phyloP scores from a whole-genome alignment of 2,797 vertebrate genomes.

The Galagoides demidoff region DNA sequence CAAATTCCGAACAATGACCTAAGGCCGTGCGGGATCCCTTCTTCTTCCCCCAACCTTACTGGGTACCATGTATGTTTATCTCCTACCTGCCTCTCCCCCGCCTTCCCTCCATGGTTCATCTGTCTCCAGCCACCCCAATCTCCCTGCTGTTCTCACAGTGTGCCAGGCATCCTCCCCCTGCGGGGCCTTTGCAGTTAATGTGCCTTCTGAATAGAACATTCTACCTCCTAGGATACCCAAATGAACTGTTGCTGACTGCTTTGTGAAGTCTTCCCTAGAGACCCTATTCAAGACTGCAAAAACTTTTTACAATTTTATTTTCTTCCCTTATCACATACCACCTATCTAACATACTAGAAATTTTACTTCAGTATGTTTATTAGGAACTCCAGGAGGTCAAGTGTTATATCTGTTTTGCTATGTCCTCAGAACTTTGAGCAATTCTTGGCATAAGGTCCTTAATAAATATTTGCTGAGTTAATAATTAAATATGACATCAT shows the following conservation, averaged over 20 bases:
- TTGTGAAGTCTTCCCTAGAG: neutral
- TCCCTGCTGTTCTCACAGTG: neutral
- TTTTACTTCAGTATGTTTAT: neutral
- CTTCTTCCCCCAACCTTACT: neutral
- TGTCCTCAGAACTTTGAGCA: neutral
- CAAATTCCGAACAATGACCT: slow-evolving; percentile 66
- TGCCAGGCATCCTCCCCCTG: fast-evolving
- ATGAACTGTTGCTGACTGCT: neutral
- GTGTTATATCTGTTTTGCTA: neutral
- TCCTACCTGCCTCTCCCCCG: neutral
- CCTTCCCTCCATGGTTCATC: neutral
- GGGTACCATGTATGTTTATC: neutral
- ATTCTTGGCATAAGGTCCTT: neutral
- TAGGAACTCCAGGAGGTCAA: neutral
- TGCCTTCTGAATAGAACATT: neutral
- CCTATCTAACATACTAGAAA: neutral
- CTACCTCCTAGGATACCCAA: neutral
- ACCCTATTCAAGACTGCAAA: neutral
- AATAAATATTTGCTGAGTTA: slow-evolving; percentile 13
- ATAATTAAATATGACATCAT: neutral
- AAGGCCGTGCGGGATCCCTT: neutral
- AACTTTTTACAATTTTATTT: neutral
- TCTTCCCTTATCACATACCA: neutral
- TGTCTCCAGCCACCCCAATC: neutral
- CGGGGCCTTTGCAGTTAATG: neutral